Percentiles rank a stretch among this genome's conserved stretches.
Conservation (phyloP, 2,113 vertebrate genomes). For the Coturnix japonica region DNA sequence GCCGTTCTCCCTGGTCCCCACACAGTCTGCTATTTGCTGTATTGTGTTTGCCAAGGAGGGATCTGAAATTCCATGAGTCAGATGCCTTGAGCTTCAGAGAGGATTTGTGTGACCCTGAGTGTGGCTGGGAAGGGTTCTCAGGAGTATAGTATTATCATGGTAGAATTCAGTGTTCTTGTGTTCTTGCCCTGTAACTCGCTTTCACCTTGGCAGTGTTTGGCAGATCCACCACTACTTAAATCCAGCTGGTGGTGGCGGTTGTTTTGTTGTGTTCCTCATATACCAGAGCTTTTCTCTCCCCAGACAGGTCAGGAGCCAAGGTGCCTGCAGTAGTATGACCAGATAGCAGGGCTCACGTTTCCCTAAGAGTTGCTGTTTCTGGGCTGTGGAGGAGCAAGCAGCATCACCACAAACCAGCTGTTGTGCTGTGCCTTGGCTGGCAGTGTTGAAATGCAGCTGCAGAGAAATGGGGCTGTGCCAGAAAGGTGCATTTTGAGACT, state of each 20-base stretch:
- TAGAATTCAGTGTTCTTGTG: not conserved
- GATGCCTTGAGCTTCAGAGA: not conserved
- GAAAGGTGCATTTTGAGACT: not conserved
- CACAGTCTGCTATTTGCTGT: not conserved
- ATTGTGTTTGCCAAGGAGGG: not conserved
- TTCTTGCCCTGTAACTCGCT: not conserved
- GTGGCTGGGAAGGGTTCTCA: not conserved
- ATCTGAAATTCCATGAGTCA: not conserved
- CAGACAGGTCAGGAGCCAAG: not conserved
- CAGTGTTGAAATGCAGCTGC: not conserved
- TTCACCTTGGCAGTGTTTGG: not conserved
- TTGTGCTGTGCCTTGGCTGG: not conserved
- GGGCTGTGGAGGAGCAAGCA: not conserved
- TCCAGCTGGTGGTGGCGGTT: not conserved
- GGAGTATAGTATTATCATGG: not conserved
- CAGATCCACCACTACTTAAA: not conserved
- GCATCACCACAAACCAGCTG: not conserved
- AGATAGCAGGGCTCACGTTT: no score
- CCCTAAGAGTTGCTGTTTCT: no score
- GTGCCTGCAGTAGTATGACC: not conserved
- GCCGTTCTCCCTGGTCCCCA: rapidly evolving
- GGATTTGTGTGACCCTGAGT: no score
- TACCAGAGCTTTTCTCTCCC: not conserved
- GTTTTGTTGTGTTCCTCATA: not conserved
- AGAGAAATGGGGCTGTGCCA: not conserved